Evolutionary conservation across 2,113 vertebrate genomes (phyloP), one percentile per base, ranked within the genome.

Genomic region (Myrmecophaga tridactyla): DNA sequence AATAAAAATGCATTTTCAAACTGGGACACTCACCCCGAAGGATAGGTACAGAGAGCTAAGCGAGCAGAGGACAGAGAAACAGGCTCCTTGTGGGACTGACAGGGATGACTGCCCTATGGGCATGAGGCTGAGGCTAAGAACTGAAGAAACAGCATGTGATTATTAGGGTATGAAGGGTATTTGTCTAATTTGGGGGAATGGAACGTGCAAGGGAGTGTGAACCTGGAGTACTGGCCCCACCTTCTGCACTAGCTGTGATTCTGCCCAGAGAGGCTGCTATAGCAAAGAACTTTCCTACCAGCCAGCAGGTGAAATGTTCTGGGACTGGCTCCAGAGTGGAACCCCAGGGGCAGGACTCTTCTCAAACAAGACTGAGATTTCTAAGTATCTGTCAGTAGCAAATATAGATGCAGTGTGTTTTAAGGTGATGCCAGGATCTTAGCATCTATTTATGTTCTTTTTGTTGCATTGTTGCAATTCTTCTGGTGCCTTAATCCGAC

Each of bases 281-380:
- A 51, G 46, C 58, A 53, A 21, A 65, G 62, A 72, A n/a, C 36
- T 31, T 86, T 56, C 69, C 80, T 72, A 76, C 56, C 39, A 94
- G 25, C 46, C 17, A 27, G 48, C n/a, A 10, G 25, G 56, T 86
- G n/a, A 27, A 51, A 88, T 3, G 46, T 18, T 3, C 18, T 4
- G 39, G 60, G 31, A 4, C 29, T 51, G 7, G 4, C 46, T 72
- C 5, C 20, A 84, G 70, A 48, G 13, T 51, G 17, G 13, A 72
- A 41, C 36, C 15, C 29, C 53, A 13, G 39, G 1, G 4, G 7
- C n/a, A 75, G 31, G n/a, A 13, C 11, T 8, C 53, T 65, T 86
- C 12, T 14, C 34, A 4, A 5, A 6, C 43, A 67, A 76, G 81
- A 58, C 58, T 41, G 36, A 27, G 27, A 36, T 46, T 48, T 78